phyloP scores from a whole-genome alignment of 2,113 vertebrate genomes.

The Thryonomys swinderianus region DNA sequence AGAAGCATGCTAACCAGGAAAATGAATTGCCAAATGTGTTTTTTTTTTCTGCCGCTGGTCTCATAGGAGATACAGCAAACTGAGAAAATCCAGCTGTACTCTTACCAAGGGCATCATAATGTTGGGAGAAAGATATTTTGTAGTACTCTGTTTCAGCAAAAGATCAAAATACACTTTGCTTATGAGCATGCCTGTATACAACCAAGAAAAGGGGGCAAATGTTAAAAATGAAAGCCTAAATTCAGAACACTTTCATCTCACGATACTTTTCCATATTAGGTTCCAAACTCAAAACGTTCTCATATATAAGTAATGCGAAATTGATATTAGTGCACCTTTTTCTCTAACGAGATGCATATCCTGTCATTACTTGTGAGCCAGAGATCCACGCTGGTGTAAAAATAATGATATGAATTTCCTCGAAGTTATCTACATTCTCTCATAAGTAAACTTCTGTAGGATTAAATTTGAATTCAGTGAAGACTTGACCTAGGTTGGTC shows the following conservation, averaged over 20 bases:
- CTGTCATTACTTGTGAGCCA: background rate
- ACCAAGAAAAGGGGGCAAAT: background rate
- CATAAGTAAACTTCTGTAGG: background rate
- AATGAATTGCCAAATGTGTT: background rate
- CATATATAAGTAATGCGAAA: background rate
- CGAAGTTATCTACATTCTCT: background rate
- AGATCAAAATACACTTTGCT: background rate
- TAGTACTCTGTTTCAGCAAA: background rate
- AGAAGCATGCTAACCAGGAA: background rate
- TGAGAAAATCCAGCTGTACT: slow-evolving; percentile 43
- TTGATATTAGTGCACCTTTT: background rate
- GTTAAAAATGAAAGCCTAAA: background rate
- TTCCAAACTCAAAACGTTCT: background rate
- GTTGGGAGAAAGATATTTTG: slow-evolving; percentile 25
- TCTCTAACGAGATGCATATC: background rate
- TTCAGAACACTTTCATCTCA: slow-evolving; percentile 33
- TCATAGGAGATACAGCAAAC: background rate
- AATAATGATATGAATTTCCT: background rate
- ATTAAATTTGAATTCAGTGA: slow-evolving; percentile 13
- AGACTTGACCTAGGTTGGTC: background rate
- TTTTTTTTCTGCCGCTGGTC: background rate
- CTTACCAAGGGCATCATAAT: slow-evolving; percentile 35
- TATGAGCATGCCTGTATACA: background rate
- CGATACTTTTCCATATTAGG: background rate
- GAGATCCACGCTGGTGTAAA: background rate